Conservation (phyloP, 2,888 invertebrate species). For the Priapulus caudatus region DNA sequence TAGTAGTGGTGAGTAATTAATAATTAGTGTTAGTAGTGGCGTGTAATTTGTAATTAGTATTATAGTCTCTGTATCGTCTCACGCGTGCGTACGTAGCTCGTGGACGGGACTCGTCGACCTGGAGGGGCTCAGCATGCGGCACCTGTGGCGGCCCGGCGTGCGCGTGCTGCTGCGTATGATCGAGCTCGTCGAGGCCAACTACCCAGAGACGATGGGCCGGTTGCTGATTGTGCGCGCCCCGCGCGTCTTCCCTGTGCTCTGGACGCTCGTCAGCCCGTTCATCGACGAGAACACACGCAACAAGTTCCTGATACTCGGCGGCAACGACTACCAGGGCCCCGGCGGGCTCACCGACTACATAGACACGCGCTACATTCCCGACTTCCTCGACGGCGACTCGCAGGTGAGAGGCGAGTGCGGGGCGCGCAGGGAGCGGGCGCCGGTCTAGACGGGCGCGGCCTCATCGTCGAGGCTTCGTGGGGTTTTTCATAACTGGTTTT, state of each 20-base stretch:
- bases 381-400: conserved; percentile 80
- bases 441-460: no score
- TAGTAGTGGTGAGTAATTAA: no score
- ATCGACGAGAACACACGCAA: conserved; percentile 86
- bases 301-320: conserved; percentile 58
- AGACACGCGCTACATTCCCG: conserved; percentile 69
- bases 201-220: conserved; percentile 86
- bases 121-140: conserved; percentile 86
- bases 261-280: conserved; percentile 88
- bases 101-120: conserved; percentile 84
- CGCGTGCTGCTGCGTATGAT: conserved; percentile 51
- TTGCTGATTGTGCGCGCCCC: conserved; percentile 83
- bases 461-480: no score
- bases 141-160: conserved; percentile 86
- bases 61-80: background rate
- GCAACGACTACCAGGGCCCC: conserved; percentile 66
- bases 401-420: conserved; percentile 60
- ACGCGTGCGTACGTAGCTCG: conserved; percentile 49
- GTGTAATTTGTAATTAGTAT: background rate
- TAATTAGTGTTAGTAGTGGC: no score
- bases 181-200: conserved; percentile 80
- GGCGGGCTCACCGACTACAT: conserved; percentile 76
- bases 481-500: no score
- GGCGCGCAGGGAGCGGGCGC: no score
- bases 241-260: conserved; percentile 82